Conservation (phyloP, 2,888 invertebrate genomes). For the Steinernema hermaphroditum region DNA sequence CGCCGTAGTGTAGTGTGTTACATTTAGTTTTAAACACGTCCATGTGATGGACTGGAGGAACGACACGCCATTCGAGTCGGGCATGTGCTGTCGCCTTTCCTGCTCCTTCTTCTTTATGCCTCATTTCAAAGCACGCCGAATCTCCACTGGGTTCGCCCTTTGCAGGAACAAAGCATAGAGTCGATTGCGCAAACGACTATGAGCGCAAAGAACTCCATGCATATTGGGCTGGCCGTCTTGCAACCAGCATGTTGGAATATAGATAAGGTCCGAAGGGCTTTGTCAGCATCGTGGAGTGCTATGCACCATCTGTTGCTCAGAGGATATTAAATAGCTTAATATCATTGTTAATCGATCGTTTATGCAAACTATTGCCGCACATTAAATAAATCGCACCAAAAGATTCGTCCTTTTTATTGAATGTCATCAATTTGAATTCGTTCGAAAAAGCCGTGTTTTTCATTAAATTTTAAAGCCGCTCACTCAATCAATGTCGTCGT, state of each 20-base stretch:
- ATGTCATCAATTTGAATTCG: no score
- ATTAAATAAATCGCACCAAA: no score
- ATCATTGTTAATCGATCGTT: slow-evolving; percentile 17
- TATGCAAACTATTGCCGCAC: no score
- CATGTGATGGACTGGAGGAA: not conserved
- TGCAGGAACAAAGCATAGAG: not conserved
- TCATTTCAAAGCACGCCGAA: not conserved
- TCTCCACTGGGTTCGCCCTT: not conserved
- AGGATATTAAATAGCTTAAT: slow-evolving; percentile 1
- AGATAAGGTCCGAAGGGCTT: no score
- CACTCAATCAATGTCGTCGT: no score
- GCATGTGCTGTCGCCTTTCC: not conserved
- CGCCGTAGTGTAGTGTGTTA: not conserved
- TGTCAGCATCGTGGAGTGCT: no score
- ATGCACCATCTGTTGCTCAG: slow-evolving; percentile 24
- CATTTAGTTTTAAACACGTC: not conserved
- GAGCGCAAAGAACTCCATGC: not conserved
- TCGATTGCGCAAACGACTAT: not conserved
- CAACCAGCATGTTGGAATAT: no score
- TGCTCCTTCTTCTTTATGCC: not conserved
- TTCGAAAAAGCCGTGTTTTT: not conserved
- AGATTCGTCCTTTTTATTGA: no score
- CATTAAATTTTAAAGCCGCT: not conserved
- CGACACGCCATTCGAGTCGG: not conserved
- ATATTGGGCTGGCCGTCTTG: not conserved